phyloP scores from a whole-genome alignment of 2,113 vertebrate genomes.

The Lanius collurio region DNA sequence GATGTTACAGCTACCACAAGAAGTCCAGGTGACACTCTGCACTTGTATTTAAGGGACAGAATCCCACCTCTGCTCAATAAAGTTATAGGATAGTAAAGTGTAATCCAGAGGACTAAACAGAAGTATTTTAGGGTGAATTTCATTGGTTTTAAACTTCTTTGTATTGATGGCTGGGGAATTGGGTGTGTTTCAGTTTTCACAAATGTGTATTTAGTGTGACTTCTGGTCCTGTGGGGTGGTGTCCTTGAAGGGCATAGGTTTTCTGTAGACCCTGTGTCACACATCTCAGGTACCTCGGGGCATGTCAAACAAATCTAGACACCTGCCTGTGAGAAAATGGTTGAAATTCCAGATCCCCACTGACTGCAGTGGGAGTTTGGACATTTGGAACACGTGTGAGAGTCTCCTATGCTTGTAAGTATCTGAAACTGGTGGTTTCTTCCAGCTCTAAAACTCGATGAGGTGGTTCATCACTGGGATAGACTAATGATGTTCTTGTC shows the following conservation, averaged over 20 bases:
- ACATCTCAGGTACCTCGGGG: neutral
- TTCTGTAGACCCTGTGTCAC: neutral
- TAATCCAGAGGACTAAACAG: neutral
- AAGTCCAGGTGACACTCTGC: neutral
- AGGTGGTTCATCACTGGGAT: neutral
- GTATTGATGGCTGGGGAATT: neutral
- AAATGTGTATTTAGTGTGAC: neutral
- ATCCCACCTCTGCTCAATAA: neutral
- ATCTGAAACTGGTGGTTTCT: neutral
- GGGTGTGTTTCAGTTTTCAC: neutral
- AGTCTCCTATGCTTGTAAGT: accelerated
- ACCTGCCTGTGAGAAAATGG: accelerated
- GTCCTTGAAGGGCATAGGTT: neutral
- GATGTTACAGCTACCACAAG: neutral
- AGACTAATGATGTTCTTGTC: neutral
- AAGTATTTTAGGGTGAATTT: neutral
- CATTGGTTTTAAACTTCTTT: neutral
- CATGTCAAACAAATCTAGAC: neutral
- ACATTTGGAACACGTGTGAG: accelerated
- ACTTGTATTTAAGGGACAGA: neutral
- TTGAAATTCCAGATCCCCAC: neutral
- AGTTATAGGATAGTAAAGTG: neutral
- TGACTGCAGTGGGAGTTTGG: neutral
- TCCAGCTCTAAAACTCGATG: neutral
- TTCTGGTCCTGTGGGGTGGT: neutral